These are phyloP conservation scores for Oligia strigilis DNA, from an alignment of 2,888 invertebrate genomes.

Conservation along the genomic window DNA sequence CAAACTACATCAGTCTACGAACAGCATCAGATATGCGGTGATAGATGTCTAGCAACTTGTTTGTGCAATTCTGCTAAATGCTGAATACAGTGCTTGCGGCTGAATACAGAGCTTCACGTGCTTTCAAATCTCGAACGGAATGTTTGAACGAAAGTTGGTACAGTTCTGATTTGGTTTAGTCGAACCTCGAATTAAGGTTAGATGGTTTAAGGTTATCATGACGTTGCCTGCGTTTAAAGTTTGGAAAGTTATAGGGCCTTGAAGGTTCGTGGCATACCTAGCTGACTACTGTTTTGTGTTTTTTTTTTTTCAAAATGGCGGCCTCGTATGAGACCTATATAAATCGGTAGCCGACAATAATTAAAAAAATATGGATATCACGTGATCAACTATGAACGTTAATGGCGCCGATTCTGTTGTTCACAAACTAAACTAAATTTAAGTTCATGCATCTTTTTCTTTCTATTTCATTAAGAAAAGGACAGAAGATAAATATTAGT, in stretches of 20 bases:
- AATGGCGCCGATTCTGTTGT: too few relatives aligned
- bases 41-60: slow-evolving; percentile 60
- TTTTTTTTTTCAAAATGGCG: too few relatives aligned
- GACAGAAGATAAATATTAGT: too few relatives aligned
- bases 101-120: slow-evolving; percentile 5
- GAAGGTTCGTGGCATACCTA: too few relatives aligned
- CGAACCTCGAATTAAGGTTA: not conserved
- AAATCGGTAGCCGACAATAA: too few relatives aligned
- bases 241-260: not conserved
- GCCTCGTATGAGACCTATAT: too few relatives aligned
- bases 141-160: slow-evolving; percentile 30
- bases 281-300: too few relatives aligned
- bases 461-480: too few relatives aligned
- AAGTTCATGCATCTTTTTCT: too few relatives aligned
- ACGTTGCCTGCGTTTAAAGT: not conserved
- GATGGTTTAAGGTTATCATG: not conserved
- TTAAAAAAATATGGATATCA: too few relatives aligned
- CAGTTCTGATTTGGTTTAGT: slow-evolving; percentile 5
- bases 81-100: slow-evolving; percentile 33
- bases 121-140: slow-evolving; percentile 30
- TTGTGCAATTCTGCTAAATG: slow-evolving; percentile 62
- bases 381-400: too few relatives aligned
- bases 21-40: slow-evolving; percentile 59
- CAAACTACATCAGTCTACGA: slow-evolving; percentile 33
- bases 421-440: too few relatives aligned